Evolutionary conservation across 2,113 vertebrate genomes (phyloP).

Genomic region (Anarhynchus alexandrinus): DNA sequence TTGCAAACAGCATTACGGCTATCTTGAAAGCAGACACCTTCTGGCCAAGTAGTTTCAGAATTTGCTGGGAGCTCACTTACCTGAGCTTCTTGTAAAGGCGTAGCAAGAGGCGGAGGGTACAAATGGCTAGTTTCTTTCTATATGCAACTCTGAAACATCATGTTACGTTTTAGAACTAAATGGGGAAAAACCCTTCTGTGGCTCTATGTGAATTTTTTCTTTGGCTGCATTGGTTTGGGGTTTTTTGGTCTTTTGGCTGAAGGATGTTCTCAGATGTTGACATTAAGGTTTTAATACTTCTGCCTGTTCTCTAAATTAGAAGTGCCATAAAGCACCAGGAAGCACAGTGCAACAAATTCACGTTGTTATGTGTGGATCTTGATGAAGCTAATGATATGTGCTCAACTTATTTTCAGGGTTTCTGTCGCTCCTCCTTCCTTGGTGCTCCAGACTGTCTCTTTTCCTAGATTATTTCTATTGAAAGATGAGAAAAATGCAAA

Average conservation of each 20-base stretch:
- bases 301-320: background rate
- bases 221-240: fast-evolving
- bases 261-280: background rate
- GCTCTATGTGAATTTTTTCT: background rate
- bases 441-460: background rate
- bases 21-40: background rate
- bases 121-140: background rate
- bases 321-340: background rate
- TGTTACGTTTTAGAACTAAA: background rate
- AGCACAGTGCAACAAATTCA: background rate
- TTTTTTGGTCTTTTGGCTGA: background rate
- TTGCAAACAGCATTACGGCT: background rate
- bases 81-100: background rate
- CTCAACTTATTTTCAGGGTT: background rate
- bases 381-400: background rate
- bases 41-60: background rate
- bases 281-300: background rate
- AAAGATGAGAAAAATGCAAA: conserved; percentile 11
- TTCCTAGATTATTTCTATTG: background rate
- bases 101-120: background rate
- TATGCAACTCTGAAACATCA: background rate
- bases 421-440: background rate
- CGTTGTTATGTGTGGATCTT: background rate
- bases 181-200: background rate
- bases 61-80: background rate